Conservation (phyloP, 2,797 vertebrate species). For the Betta splendens region DNA sequence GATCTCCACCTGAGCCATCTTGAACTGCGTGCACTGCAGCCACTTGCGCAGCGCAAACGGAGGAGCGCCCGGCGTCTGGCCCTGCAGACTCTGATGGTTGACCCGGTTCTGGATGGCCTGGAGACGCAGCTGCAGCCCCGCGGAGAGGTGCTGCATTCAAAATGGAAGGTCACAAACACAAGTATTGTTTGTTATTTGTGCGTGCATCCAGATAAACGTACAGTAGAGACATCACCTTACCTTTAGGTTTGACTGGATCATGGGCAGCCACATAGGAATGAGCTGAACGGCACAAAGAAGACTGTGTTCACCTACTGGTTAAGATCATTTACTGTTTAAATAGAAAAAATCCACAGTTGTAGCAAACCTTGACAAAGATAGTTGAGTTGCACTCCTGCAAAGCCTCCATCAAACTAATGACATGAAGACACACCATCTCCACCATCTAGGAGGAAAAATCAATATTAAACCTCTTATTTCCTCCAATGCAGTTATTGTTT, state of each 20-base stretch:
- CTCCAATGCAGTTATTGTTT: neutral
- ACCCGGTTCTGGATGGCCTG: conserved; percentile 98
- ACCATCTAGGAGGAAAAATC: conserved; percentile 86
- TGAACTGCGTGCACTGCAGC: conserved; percentile 98
- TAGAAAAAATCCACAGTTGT: neutral
- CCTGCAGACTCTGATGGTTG: conserved; percentile 93
- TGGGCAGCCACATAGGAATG: conserved; percentile 99
- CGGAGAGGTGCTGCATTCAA: conserved; percentile 92
- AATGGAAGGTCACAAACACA: neutral
- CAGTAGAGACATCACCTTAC: conserved; percentile 71
- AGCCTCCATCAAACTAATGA: conserved; percentile 98
- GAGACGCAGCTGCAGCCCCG: conserved; percentile 94
- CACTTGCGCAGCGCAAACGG: conserved; percentile 93
- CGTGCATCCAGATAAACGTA: no score
- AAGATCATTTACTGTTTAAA: neutral
- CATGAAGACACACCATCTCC: conserved; percentile 99
- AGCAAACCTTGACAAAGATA: conserved; percentile 96
- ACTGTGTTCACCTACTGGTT: neutral
- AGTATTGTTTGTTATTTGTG: neutral
- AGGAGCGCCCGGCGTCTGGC: conserved; percentile 83
- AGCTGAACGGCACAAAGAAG: conserved; percentile 79
- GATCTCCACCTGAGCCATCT: conserved; percentile 99
- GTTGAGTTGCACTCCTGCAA: conserved; percentile 99
- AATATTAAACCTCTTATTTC: neutral
- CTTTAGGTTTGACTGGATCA: conserved; percentile 98